Evolutionary conservation across 2,888 invertebrate genomes (phyloP), one percentile per base, ranked within the genome.

Genomic region (Lasioglossum villosulum): DNA sequence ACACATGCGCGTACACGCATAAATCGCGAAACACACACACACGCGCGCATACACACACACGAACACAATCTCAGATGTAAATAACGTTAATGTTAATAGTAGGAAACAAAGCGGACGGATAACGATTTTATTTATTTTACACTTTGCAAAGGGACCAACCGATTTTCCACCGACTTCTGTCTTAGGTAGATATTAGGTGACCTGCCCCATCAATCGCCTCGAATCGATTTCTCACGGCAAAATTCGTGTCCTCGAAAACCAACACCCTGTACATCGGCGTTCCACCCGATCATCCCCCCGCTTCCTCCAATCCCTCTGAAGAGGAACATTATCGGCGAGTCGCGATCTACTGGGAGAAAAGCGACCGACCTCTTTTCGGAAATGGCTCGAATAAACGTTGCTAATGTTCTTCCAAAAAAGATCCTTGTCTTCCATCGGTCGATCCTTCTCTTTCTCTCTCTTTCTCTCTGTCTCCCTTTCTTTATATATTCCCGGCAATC

Each of bases 101-200:
- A 91, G 91, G 89, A 92, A 42, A 71, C 88, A 89, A 89, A 92
- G 89, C 89, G 92, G 87, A 91, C 90, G 84, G 90, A 93, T 89
- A 93, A 88, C 74, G 75, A 88, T 92, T 94, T 59, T 94, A 95
- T 95, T 95, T 95, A 95, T 95, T 95, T 93, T 92, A 93, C 92
- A 93, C 88, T 92, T 91, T 91, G 92, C 92, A 94, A 94, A 93
- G 94, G 93, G 94, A 95, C 94, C 95, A 95, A 95, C 93, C 93
- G 93, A 95, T 91, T 95, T 95, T 95, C 95, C 95, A 95, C 95
- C 95, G 95, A 95, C 94, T 95, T 95, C 93, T 94, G 92, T 93
- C 93, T 94, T 94, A 95, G 93, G 90, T 94, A 94, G 92, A 92
- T 92, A 84, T 91, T 93, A 95, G 94, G 88, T 93, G 90, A 91